These are phyloP conservation scores for Tricholaema leucomelas DNA, from an alignment of 2,113 vertebrate genomes.

Conservation along the genomic window DNA sequence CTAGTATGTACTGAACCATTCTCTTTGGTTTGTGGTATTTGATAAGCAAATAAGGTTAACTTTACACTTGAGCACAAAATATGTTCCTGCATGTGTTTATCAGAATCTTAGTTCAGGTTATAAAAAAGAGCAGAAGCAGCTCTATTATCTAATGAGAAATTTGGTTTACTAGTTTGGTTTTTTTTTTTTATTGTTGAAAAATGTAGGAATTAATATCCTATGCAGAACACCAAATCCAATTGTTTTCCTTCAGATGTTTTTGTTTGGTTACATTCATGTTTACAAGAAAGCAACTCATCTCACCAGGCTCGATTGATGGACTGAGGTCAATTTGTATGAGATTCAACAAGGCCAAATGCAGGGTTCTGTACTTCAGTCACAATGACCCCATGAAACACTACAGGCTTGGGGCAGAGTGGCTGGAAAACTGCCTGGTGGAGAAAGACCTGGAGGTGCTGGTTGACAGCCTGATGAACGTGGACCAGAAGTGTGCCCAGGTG, in stretches of 20 bases:
- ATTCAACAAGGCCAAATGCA: no score
- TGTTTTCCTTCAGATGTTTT: neutral
- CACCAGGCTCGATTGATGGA: no score
- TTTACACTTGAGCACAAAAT: neutral
- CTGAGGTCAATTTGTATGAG: no score
- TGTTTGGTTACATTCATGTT: neutral
- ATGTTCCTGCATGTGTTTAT: neutral
- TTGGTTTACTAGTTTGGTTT: rapidly evolving
- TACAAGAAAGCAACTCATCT: neutral
- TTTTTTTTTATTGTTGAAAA: neutral
- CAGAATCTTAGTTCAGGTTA: neutral
- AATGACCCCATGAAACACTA: no score
- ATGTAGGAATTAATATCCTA: neutral
- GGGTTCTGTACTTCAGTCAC: no score
- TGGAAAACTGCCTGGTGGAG: no score
- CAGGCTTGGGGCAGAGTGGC: no score
- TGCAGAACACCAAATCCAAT: neutral
- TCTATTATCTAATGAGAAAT: neutral
- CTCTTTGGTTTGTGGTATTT: neutral
- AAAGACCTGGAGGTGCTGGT: no score
- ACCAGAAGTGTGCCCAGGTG: no score
- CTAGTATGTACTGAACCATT: neutral
- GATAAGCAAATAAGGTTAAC: neutral
- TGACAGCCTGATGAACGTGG: no score
- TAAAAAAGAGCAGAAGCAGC: neutral